Percentiles rank a stretch among this genome's conserved stretches.
phyloP scores from a whole-genome alignment of 1,140 invertebrate species.

The Ostrea edulis region DNA sequence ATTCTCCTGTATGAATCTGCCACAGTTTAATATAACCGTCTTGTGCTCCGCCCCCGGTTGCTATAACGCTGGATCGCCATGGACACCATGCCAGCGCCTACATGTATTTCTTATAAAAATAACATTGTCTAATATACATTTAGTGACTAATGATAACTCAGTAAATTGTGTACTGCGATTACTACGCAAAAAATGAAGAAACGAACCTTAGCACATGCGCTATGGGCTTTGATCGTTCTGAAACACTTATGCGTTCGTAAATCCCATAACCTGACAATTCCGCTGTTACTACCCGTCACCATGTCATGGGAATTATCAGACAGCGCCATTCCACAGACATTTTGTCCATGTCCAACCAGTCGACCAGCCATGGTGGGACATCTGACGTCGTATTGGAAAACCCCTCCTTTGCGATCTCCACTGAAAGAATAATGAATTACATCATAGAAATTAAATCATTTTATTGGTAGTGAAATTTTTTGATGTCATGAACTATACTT shows the following conservation, averaged over 20 bases:
- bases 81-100: constrained; percentile 70
- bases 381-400: constrained; percentile 52
- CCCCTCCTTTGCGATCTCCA: constrained; percentile 50
- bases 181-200: not conserved
- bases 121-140: not conserved
- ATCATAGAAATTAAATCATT: too few species aligned
- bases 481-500: too few species aligned
- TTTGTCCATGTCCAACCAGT: constrained; percentile 42
- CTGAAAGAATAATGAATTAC: constrained; percentile 16
- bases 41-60: constrained; percentile 61
- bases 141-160: not conserved
- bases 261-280: constrained; percentile 60
- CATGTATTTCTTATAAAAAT: not conserved
- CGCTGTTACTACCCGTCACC: constrained; percentile 61
- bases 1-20: constrained; percentile 60
- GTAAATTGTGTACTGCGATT: not conserved
- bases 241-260: constrained; percentile 41
- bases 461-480: too few species aligned
- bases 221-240: constrained; percentile 56
- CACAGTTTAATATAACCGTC: constrained; percentile 68
- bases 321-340: constrained; percentile 56
- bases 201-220: constrained; percentile 59
- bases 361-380: constrained; percentile 25
- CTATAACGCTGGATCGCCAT: constrained; percentile 65
- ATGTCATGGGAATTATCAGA: constrained; percentile 52